Evolutionary conservation across 2,888 invertebrate species (phyloP).

Genomic region (Ceramica pisi): DNA sequence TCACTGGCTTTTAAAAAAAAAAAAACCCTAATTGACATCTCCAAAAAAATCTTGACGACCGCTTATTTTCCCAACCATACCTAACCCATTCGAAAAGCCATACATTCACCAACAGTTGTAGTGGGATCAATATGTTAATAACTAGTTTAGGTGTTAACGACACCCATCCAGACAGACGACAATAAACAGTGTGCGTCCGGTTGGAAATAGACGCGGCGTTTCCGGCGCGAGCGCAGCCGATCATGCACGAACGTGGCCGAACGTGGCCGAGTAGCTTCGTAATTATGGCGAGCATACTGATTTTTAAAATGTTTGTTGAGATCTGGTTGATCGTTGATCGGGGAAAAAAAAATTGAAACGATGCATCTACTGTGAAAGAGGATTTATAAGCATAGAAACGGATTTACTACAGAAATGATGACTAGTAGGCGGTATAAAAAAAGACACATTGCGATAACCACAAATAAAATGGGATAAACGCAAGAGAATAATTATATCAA

Average conservation of each 20-base stretch:
- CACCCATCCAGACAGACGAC: conserved; percentile 83
- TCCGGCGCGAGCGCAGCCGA: conserved; percentile 78
- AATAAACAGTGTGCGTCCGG: conserved; percentile 88
- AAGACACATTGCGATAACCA: not conserved
- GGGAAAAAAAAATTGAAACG: not conserved
- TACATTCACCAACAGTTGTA: conserved; percentile 53
- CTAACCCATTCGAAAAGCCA: conserved; percentile 41
- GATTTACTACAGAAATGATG: not conserved
- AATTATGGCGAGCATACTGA: conserved; percentile 58
- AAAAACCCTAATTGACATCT: not conserved
- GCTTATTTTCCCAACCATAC: conserved; percentile 49
- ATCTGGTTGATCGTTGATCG: conserved; percentile 2
- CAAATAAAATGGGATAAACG: not conserved
- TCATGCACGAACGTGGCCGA: conserved; percentile 52
- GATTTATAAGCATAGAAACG: not conserved
- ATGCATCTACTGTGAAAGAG: not conserved
- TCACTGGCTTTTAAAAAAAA: not conserved
- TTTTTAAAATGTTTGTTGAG: conserved; percentile 38
- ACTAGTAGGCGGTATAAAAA: not conserved
- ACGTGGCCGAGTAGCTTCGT: conserved; percentile 50
- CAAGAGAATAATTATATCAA: not conserved
- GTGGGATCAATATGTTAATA: conserved; percentile 81
- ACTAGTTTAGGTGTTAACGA: conserved; percentile 84
- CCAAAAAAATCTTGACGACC: not conserved
- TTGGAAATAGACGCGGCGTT: conserved; percentile 87